Evolutionary conservation across 2,797 vertebrate genomes (phyloP), one percentile per base, ranked within the genome.

Genomic region (Todus mexicanus): DNA sequence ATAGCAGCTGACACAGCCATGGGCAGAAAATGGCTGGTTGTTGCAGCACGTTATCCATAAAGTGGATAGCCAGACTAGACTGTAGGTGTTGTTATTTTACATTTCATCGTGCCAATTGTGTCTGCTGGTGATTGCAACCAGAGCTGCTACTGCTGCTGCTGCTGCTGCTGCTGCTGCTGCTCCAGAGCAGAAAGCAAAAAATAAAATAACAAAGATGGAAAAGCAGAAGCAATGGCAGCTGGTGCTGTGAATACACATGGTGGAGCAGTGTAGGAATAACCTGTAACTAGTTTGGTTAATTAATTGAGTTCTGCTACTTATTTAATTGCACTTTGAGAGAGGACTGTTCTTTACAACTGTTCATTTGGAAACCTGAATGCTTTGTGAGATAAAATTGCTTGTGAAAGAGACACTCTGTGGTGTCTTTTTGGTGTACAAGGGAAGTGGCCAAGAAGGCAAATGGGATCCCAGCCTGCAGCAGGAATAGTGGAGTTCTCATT

Each of bases 1-100:
- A 93, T 94, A 93, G 93, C 92, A 82, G 77, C 84, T 94, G 95
- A 96, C 85, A 93, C 61, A 95, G 95, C 93, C 95, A 95, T 11
- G 4, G 94, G 96, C 95, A 96, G 92, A 56, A 92, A 91, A 91
- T 82, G 92, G 82, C 90, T 95, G 91, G 90, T 90, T 85, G 73
- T 59, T 94, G 51, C 74, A 94, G 54, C 29, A 69, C 80, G 65
- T 95, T 92, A 94, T 43, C 86, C 97, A 96, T 76, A 84, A 86
- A 95, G 92, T 87, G n/a, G n/a, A n/a, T 74, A 83, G 92, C 43
- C 91, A 90, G 92, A 76, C 87, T 91, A 90, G 92, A 76, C 87
- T 91, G 33, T 51, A 87, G 89, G 76, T 75, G 93, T 92, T 82
- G 80, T 94, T 94, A 91, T 96, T 96, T 96, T 87, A 84, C 84